A percentile compares a stretch with the other conserved stretches of the same genome.
Conservation (phyloP, 2,888 invertebrate genomes). For the Rhingia rostrata region DNA sequence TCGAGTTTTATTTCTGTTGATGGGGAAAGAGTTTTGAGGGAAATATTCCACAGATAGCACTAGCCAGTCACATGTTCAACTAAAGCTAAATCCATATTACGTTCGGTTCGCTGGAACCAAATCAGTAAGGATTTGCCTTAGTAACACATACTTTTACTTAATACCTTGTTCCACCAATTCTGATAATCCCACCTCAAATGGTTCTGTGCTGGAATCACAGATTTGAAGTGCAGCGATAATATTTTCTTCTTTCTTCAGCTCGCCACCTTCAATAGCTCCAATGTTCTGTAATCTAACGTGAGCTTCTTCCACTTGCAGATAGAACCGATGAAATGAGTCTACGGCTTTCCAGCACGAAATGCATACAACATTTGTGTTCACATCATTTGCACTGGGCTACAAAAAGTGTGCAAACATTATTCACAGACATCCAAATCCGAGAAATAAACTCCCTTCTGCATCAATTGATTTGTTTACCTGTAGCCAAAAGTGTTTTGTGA, state of each 20-base stretch:
- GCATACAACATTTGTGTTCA: slow-evolving; percentile 72
- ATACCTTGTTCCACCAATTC: slow-evolving; percentile 53
- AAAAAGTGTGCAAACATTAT: slow-evolving; percentile 2
- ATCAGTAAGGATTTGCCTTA: too few relatives aligned
- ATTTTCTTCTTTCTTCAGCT: slow-evolving; percentile 40
- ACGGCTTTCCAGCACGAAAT: slow-evolving; percentile 78
- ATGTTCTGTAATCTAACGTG: slow-evolving; percentile 64
- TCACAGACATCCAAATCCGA: background rate
- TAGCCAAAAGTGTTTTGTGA: slow-evolving; percentile 78
- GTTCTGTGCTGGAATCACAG: background rate
- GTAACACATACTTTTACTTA: background rate
- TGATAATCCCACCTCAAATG: slow-evolving; percentile 4
- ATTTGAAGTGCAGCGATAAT: background rate
- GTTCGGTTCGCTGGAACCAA: too few relatives aligned
- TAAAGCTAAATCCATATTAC: too few relatives aligned
- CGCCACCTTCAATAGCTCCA: slow-evolving; percentile 12
- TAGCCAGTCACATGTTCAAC: background rate
- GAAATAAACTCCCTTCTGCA: background rate
- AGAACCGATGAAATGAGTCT: slow-evolving; percentile 79
- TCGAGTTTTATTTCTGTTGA: slow-evolving; percentile 60
- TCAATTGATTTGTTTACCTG: slow-evolving; percentile 71
- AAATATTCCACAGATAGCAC: background rate
- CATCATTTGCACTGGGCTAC: slow-evolving; percentile 53
- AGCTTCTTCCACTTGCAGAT: slow-evolving; percentile 76
- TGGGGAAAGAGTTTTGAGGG: background rate